Evolutionary conservation across 1,140 invertebrate species (phyloP).

Genomic region (Sweltsa coloradensis): DNA sequence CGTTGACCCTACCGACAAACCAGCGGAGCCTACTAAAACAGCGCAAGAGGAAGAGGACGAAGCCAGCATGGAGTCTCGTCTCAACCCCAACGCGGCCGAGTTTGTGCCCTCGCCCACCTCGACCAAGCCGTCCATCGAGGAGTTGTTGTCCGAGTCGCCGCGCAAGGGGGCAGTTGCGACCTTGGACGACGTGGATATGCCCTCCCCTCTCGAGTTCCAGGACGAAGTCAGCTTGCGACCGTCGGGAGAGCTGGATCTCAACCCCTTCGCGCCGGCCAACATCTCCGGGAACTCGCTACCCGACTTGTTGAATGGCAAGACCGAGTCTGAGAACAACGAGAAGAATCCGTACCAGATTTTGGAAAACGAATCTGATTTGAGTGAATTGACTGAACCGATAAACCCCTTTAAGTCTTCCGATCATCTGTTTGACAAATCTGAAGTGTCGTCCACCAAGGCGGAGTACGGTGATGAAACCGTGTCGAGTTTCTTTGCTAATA

Average conservation of each 20-base stretch:
- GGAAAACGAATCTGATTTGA: not conserved
- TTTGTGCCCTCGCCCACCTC: conserved; percentile 44
- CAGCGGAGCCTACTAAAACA: not conserved
- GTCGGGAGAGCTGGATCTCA: conserved; percentile 33
- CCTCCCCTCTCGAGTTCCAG: conserved; percentile 45
- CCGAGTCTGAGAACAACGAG: too few species aligned
- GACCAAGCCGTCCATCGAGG: conserved; percentile 27
- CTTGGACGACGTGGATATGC: conserved; percentile 47
- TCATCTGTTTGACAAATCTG: conserved; percentile 31
- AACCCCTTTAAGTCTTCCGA: too few species aligned
- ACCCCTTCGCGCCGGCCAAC: not conserved
- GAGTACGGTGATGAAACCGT: conserved; percentile 35
- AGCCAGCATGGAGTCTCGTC: conserved; percentile 47
- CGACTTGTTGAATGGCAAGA: not conserved
- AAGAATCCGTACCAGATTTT: not conserved
- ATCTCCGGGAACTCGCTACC: not conserved
- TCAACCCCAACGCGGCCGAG: conserved; percentile 60
- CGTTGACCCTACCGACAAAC: conserved; percentile 32
- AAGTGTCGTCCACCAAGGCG: conserved; percentile 35
- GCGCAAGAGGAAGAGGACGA: conserved; percentile 1
- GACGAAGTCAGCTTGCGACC: conserved; percentile 43
- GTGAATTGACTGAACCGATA: not conserved
- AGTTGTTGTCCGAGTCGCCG: conserved; percentile 47
- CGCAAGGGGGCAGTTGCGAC: conserved; percentile 39
- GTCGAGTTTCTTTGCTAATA: conserved; percentile 20